These are phyloP conservation scores for Ganaspis brasiliensis DNA, from an alignment of 2,888 invertebrate species.

Conservation along the genomic window DNA sequence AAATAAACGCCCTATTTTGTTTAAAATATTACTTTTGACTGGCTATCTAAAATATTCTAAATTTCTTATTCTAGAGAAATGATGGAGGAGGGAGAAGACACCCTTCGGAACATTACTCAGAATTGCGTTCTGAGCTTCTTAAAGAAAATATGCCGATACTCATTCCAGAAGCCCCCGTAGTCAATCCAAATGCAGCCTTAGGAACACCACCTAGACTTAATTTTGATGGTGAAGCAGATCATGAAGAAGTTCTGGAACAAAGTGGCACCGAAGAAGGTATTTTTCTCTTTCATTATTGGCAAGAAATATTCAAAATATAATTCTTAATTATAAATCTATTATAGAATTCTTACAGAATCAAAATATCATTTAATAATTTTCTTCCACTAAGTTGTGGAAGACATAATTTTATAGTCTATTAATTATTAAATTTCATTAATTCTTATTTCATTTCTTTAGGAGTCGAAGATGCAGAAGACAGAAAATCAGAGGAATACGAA, in stretches of 20 bases:
- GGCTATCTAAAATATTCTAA: not conserved
- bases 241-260: slow-evolving; percentile 74
- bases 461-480: slow-evolving; percentile 73
- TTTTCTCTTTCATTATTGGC: slow-evolving; percentile 34
- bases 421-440: no score
- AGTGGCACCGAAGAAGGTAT: slow-evolving; percentile 76
- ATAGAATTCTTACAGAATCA: no score
- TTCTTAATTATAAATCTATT: no score
- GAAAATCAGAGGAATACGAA: slow-evolving; percentile 77
- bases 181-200: slow-evolving; percentile 79
- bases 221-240: slow-evolving; percentile 77
- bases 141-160: slow-evolving; percentile 77
- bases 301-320: no score
- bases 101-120: slow-evolving; percentile 63
- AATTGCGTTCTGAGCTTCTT: slow-evolving; percentile 70
- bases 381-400: no score
- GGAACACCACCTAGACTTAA: slow-evolving; percentile 78
- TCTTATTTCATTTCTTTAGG: no score
- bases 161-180: slow-evolving; percentile 78
- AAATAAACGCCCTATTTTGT: no score
- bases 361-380: no score
- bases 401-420: no score
- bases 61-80: slow-evolving; percentile 46
- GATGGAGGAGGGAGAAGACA: slow-evolving; percentile 51
- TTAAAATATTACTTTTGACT: not conserved